These are phyloP conservation scores for Pipistrellus nathusii DNA, from an alignment of 2,797 vertebrate species.

Conservation along the genomic window DNA sequence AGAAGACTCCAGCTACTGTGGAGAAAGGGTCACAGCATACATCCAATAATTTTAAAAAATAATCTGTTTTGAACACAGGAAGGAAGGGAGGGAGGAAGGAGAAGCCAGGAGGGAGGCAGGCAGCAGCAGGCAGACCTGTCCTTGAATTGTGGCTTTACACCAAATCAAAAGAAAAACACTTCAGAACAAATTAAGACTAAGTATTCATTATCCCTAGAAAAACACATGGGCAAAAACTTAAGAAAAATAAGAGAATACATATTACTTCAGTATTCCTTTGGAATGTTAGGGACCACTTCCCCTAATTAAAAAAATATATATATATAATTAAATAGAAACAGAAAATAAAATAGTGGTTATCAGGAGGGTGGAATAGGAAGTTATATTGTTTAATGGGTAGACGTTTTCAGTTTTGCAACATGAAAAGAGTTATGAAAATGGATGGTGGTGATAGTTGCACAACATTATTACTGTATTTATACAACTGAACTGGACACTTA, in stretches of 20 bases:
- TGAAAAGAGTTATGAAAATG: neutral
- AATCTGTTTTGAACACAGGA: neutral
- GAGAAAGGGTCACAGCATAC: neutral
- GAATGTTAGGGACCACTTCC: neutral
- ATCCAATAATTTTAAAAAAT: slow-evolving; percentile 27
- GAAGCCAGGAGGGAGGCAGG: neutral
- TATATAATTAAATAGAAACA: neutral
- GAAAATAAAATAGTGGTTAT: neutral
- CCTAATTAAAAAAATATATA: slow-evolving; percentile 20
- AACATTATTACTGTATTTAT: neutral
- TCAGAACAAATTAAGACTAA: slow-evolving; percentile 50
- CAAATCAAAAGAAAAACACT: slow-evolving; percentile 39
- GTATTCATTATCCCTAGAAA: slow-evolving; percentile 55
- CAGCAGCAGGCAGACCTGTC: neutral
- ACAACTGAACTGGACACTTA: neutral
- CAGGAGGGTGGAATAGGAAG: neutral
- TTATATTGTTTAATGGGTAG: neutral
- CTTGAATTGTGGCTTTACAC: slow-evolving; percentile 39
- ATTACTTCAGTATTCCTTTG: slow-evolving; percentile 28
- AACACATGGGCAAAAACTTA: neutral
- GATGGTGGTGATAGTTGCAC: neutral
- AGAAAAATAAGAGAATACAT: neutral
- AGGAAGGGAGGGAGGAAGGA: neutral
- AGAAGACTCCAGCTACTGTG: neutral
- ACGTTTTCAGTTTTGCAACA: neutral